phyloP scores from a whole-genome alignment of 2,797 vertebrate genomes.

The Anguilla marmorata region DNA sequence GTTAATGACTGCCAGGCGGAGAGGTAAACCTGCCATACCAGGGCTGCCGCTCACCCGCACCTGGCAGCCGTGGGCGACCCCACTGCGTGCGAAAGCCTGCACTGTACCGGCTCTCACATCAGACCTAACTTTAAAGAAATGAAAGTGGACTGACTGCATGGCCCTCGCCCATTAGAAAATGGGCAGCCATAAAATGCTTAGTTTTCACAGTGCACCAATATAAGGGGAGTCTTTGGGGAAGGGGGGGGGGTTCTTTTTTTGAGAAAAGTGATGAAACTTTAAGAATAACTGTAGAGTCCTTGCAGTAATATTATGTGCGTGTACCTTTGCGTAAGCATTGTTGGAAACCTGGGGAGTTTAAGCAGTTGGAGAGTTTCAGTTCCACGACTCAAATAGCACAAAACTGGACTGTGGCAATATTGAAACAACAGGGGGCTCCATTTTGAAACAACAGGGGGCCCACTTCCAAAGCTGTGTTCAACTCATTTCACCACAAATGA shows the following conservation, averaged over 20 bases:
- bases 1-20: constrained; percentile 41
- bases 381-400: constrained; percentile 31
- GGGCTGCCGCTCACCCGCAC: constrained; percentile 11
- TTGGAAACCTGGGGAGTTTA: constrained; percentile 51
- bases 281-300: constrained; percentile 38
- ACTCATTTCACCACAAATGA: background rate
- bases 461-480: constrained; percentile 29
- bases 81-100: constrained; percentile 17
- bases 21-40: constrained; percentile 16
- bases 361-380: constrained; percentile 52
- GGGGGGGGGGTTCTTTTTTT: constrained; percentile 12
- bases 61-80: background rate
- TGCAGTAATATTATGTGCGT: constrained; percentile 34
- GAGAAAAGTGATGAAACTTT: constrained; percentile 44
- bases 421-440: constrained; percentile 30
- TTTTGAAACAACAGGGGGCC: constrained; percentile 34
- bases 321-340: constrained; percentile 36
- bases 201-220: constrained; percentile 33
- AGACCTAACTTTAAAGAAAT: constrained; percentile 30
- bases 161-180: background rate
- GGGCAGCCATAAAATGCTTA: constrained; percentile 16
- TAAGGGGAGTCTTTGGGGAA: constrained; percentile 36
- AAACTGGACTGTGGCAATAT: constrained; percentile 41
- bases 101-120: constrained; percentile 37
- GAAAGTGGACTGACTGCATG: constrained; percentile 13